phyloP scores from a whole-genome alignment of 2,113 vertebrate genomes.

The Fulica atra region DNA sequence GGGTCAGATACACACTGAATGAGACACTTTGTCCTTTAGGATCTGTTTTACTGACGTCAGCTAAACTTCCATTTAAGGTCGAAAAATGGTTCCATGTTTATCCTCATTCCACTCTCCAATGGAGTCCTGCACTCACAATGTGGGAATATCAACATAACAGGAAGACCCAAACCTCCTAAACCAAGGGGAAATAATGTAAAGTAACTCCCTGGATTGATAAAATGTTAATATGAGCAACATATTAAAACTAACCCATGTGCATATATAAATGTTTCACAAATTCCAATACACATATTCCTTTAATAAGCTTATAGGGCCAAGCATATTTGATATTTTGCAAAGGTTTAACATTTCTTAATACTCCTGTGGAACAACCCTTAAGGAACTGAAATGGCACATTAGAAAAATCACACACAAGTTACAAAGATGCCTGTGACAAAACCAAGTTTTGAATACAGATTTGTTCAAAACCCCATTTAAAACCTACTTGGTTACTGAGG shows the following conservation, averaged over 20 bases:
- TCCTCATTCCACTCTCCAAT: fast-evolving
- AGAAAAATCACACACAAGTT: not conserved
- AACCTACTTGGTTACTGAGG: not conserved
- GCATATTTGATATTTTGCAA: not conserved
- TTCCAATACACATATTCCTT: not conserved
- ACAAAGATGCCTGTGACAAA: not conserved
- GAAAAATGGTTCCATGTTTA: not conserved
- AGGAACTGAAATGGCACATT: not conserved
- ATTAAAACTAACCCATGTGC: not conserved
- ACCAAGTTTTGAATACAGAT: not conserved
- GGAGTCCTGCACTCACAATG: not conserved
- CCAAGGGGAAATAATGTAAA: not conserved
- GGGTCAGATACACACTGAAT: not conserved
- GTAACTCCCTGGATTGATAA: not conserved
- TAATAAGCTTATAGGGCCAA: fast-evolving
- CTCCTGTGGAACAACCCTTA: not conserved
- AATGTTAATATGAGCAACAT: not conserved
- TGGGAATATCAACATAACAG: not conserved
- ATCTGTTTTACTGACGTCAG: not conserved
- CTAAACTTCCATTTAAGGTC: not conserved
- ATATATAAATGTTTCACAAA: not conserved
- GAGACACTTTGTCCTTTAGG: not conserved
- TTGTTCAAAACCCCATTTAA: not conserved
- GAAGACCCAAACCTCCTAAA: not conserved
- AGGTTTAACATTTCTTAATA: not conserved